These are phyloP conservation scores for Agrotis clavis DNA, from an alignment of 2,888 invertebrate species.

Conservation along the genomic window DNA sequence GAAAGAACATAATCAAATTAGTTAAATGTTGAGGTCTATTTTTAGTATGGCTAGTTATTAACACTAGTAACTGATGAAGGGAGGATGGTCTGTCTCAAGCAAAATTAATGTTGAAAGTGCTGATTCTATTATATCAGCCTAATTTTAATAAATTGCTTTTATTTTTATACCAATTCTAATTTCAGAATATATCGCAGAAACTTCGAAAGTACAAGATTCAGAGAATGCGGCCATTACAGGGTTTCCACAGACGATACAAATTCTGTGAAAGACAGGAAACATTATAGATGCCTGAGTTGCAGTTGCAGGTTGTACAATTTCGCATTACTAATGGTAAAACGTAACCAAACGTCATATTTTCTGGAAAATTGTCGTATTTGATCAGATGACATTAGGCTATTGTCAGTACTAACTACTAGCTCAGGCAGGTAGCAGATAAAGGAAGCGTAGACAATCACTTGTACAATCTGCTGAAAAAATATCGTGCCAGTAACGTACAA, in stretches of 20 bases:
- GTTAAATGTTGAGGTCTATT: neutral
- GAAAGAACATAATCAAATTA: neutral
- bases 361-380: conserved; percentile 33
- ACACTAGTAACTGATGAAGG: no score
- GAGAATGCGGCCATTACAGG: neutral
- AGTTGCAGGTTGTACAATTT: conserved; percentile 5
- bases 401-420: neutral
- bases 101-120: no score
- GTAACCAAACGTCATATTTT: conserved; percentile 27
- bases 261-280: conserved; percentile 18
- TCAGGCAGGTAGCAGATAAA: conserved; percentile 3
- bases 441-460: neutral
- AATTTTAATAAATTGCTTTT: no score
- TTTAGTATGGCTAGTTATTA: no score
- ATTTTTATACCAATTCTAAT: no score
- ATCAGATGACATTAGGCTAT: conserved; percentile 36
- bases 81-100: no score
- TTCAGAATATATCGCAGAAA: no score
- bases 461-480: neutral
- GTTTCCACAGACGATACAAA: neutral
- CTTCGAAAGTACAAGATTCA: neutral
- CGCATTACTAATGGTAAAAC: conserved; percentile 11
- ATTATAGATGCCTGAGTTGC: neutral
- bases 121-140: no score
- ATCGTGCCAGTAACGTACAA: neutral